phyloP scores from a whole-genome alignment of 2,113 vertebrate species.

The Thinocorus orbignyianus region DNA sequence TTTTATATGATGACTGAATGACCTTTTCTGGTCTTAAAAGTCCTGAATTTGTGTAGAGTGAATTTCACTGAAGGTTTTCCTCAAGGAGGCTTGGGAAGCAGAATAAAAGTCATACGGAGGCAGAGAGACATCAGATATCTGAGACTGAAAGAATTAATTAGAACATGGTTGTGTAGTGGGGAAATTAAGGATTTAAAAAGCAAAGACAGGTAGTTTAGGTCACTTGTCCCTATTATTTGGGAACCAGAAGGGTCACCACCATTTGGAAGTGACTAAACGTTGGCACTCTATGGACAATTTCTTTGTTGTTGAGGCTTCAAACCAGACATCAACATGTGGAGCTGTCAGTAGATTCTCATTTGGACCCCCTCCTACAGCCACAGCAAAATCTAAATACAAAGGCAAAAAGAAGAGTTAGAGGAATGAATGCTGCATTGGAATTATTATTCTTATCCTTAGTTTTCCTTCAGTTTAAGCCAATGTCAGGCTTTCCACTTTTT shows the following conservation, averaged over 20 bases:
- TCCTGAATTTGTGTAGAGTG: background rate
- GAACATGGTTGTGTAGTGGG: background rate
- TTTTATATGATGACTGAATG: background rate
- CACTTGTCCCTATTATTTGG: background rate
- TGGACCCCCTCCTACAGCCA: background rate
- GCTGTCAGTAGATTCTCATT: background rate
- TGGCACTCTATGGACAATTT: background rate
- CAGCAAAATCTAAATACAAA: background rate
- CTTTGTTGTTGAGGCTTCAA: background rate
- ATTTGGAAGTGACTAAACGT: background rate
- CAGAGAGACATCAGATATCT: background rate
- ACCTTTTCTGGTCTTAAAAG: background rate
- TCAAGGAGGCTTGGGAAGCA: background rate
- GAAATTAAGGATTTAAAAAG: background rate
- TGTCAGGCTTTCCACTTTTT: background rate
- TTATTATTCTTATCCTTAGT: background rate
- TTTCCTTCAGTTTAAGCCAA: background rate
- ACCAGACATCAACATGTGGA: background rate
- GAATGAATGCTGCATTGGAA: fast-evolving
- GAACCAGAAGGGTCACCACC: background rate
- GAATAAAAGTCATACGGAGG: background rate
- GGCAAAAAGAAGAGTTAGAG: background rate
- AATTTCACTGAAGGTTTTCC: background rate
- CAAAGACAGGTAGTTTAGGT: background rate
- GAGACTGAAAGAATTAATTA: background rate